phyloP scores from a whole-genome alignment of 2,888 invertebrate genomes.

The Cephus pygmeus region DNA sequence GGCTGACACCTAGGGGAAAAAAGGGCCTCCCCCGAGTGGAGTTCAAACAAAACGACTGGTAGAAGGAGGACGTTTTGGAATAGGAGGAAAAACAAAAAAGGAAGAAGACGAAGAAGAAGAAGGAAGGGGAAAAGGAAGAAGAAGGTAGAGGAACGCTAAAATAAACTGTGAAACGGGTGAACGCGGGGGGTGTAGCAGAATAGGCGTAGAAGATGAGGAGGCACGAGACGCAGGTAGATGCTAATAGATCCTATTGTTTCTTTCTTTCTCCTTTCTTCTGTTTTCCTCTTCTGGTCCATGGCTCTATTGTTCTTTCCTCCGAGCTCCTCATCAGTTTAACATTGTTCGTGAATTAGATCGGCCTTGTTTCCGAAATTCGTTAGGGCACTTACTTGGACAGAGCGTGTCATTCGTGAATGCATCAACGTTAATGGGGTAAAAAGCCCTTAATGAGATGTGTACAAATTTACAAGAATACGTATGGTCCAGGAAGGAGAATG shows the following conservation, averaged over 20 bases:
- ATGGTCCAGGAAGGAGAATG: not conserved
- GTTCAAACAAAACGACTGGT: conserved; percentile 5
- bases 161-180: not conserved
- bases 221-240: conserved; percentile 50
- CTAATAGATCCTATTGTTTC: conserved; percentile 59
- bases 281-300: conserved; percentile 12
- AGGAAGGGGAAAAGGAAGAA: not conserved
- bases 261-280: conserved; percentile 35
- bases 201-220: not conserved
- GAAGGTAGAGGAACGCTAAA: not conserved
- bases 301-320: conserved; percentile 46
- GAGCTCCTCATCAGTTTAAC: conserved; percentile 52
- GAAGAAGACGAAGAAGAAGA: conserved; percentile 21
- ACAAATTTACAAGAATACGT: not conserved
- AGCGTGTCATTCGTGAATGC: not conserved
- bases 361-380: conserved; percentile 49
- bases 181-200: not conserved
- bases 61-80: conserved; percentile 16
- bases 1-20: conserved; percentile 26
- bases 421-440: not conserved
- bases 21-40: conserved; percentile 13
- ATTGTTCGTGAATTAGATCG: conserved; percentile 52
- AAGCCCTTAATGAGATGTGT: not conserved
- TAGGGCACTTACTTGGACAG: conserved; percentile 31
- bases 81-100: conserved; percentile 27